These are phyloP conservation scores for Ptychochromis oligacanthus DNA, from an alignment of 2,113 vertebrate species.

Conservation along the genomic window DNA sequence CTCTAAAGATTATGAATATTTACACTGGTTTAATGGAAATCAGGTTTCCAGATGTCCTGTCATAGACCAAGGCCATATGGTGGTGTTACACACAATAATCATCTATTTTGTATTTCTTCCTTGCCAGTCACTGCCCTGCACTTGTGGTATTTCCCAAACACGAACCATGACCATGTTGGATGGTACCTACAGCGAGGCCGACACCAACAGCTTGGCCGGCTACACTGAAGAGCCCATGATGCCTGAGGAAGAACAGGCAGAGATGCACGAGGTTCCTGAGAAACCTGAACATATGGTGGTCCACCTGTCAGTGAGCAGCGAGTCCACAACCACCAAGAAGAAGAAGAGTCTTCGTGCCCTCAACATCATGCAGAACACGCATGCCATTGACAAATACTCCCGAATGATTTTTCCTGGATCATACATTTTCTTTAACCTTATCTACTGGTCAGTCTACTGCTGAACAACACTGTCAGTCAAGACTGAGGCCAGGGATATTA, in stretches of 20 bases:
- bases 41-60: not conserved
- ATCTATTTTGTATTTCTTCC: not conserved
- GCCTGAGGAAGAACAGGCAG: slow-evolving; percentile 81
- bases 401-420: slow-evolving; percentile 93
- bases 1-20: too few species aligned
- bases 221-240: slow-evolving; percentile 86
- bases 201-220: slow-evolving; percentile 91
- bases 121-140: slow-evolving; percentile 84
- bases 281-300: slow-evolving; percentile 90
- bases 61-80: not conserved
- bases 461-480: slow-evolving; percentile 64
- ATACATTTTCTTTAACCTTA: slow-evolving; percentile 96
- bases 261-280: slow-evolving; percentile 81
- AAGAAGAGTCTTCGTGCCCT: slow-evolving; percentile 87
- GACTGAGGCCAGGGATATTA: not conserved
- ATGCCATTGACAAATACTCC: slow-evolving; percentile 95
- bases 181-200: slow-evolving; percentile 90
- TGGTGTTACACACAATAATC: not conserved
- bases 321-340: slow-evolving; percentile 86
- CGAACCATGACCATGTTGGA: slow-evolving; percentile 90
- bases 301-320: slow-evolving; percentile 87
- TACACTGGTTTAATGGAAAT: too few species aligned
- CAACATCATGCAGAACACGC: slow-evolving; percentile 91
- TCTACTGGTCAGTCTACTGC: slow-evolving; percentile 98
- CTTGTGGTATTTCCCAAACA: slow-evolving; percentile 87